phyloP scores from a whole-genome alignment of 2,113 vertebrate genomes.

The Coptodon rendalli region DNA sequence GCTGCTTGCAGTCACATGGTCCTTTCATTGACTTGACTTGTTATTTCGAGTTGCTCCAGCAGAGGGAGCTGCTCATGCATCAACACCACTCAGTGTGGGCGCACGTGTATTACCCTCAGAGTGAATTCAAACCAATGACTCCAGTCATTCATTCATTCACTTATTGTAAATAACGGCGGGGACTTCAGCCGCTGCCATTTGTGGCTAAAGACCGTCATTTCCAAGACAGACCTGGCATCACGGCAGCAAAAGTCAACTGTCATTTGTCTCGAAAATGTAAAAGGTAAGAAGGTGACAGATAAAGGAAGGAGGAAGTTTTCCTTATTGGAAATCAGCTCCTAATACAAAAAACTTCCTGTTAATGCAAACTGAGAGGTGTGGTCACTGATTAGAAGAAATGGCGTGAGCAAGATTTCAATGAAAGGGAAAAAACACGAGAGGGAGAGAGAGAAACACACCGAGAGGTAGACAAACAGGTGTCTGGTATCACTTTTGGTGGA shows the following conservation, averaged over 20 bases:
- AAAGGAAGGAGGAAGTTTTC: not conserved
- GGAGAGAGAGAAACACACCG: not conserved
- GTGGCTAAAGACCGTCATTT: not conserved
- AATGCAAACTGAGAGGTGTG: not conserved
- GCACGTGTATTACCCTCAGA: not conserved
- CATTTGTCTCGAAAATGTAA: not conserved
- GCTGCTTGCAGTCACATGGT: not conserved
- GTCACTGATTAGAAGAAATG: not conserved
- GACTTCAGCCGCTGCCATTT: constrained; percentile 19
- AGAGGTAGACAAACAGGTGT: constrained; percentile 2
- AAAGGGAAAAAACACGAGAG: not conserved
- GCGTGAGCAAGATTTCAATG: not conserved
- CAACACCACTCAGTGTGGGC: not conserved
- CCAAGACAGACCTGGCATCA: not conserved
- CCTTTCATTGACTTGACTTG: not conserved
- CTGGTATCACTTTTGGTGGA: constrained; percentile 40
- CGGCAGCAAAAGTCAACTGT: not conserved
- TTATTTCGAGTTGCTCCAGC: constrained; percentile 2
- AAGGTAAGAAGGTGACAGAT: not conserved
- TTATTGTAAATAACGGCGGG: not conserved
- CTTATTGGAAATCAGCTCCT: not conserved
- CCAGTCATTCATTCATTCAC: not conserved
- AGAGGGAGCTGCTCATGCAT: constrained; percentile 34
- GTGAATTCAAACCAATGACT: not conserved
- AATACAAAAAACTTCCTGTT: not conserved